Percentiles rank a stretch among this genome's conserved stretches.
Conservation (phyloP, 2,113 vertebrate genomes). For the Caloenas nicobarica region DNA sequence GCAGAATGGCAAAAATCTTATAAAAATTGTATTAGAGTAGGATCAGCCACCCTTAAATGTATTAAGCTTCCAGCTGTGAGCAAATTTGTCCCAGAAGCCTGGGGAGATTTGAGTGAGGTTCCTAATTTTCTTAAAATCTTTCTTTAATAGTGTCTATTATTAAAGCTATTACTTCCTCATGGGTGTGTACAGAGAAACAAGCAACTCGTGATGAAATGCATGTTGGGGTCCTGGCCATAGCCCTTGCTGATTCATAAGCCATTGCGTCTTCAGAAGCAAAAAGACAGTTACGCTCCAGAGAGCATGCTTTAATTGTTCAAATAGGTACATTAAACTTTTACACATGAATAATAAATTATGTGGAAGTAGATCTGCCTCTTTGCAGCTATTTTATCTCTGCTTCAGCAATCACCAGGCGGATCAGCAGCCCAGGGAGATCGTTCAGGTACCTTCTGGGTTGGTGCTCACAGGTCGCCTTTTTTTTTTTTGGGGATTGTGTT, state of each 20-base stretch:
- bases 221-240: neutral
- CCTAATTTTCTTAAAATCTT: neutral
- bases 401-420: neutral
- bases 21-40: conserved; percentile 7
- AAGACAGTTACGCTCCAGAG: neutral
- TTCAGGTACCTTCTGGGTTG: neutral
- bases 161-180: neutral
- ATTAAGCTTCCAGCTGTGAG: neutral
- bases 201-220: neutral
- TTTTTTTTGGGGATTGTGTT: neutral
- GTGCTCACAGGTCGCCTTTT: neutral
- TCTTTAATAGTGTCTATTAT: neutral
- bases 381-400: neutral
- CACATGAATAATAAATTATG: neutral
- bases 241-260: neutral
- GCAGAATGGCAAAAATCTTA: neutral
- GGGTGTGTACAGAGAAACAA: neutral
- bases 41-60: neutral
- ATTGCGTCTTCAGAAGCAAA: neutral
- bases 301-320: conserved; percentile 13
- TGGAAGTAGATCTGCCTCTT: neutral
- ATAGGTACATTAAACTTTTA: conserved; percentile 9
- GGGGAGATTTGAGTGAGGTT: neutral
- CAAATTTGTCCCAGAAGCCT: neutral
- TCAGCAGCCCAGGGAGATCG: neutral